A percentile compares a stretch with the other conserved stretches of the same genome.
These are phyloP conservation scores for Acronicta leporina DNA, from an alignment of 2,888 invertebrate species.

Conservation along the genomic window DNA sequence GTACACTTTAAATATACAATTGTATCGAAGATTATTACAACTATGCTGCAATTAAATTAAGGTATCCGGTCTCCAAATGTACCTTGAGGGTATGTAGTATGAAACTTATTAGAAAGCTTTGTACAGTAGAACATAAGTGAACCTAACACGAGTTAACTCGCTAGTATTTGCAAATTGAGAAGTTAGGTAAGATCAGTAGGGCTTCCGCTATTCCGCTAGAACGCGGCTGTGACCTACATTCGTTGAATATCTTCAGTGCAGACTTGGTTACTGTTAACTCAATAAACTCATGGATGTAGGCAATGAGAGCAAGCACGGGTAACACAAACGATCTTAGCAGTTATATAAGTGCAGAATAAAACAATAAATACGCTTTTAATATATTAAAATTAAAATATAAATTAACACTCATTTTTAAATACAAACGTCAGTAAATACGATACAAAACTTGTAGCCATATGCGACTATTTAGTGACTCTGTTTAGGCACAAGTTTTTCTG, in stretches of 20 bases:
- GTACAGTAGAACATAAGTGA: constrained; percentile 9
- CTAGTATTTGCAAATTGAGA: constrained; percentile 36
- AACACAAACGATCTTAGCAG: neutral
- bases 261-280: neutral
- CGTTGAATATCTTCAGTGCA: constrained; percentile 8
- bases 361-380: neutral
- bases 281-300: constrained; percentile 1
- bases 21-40: too few relatives aligned
- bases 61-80: too few relatives aligned
- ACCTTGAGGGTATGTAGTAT: too few relatives aligned
- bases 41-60: too few relatives aligned
- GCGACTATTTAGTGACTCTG: constrained; percentile 1
- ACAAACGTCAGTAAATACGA: constrained; percentile 14
- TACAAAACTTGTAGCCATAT: constrained; percentile 9
- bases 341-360: neutral
- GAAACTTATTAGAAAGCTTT: too few relatives aligned
- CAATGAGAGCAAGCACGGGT: neutral
- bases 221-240: constrained; percentile 43
- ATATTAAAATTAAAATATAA: neutral
- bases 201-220: constrained; percentile 21
- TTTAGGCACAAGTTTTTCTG: constrained; percentile 16
- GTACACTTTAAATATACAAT: too few relatives aligned
- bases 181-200: constrained; percentile 32
- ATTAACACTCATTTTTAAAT: constrained; percentile 4
- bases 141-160: constrained; percentile 6